Evolutionary conservation across 2,888 invertebrate species (phyloP).

Genomic region (Drosophila kuntzei): DNA sequence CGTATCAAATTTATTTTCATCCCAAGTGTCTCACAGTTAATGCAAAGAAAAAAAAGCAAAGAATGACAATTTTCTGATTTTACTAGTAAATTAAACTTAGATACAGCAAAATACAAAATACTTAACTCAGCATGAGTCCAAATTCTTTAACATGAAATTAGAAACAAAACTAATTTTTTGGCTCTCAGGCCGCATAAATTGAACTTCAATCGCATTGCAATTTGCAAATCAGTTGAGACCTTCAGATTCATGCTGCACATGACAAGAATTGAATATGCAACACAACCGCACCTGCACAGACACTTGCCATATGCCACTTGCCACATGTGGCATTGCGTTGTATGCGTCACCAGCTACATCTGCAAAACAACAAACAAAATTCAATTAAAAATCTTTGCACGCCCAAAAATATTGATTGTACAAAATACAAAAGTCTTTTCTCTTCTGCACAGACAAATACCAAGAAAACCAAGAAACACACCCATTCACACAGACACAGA

Average conservation of each 20-base stretch:
- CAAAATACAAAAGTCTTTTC: conserved; percentile 44
- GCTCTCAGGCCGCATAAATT: conserved; percentile 1
- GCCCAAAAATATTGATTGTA: conserved; percentile 62
- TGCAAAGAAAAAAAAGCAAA: conserved; percentile 1
- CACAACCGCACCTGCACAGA: conserved; percentile 7
- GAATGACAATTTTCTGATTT: neutral
- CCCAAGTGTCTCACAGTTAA: conserved; percentile 40
- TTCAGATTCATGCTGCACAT: conserved; percentile 23
- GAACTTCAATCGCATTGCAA: conserved; percentile 10
- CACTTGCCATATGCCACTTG: conserved; percentile 15
- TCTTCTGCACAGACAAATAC: conserved; percentile 40
- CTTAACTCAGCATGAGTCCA: neutral
- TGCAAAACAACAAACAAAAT: conserved; percentile 47
- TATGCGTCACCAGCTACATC: conserved; percentile 42
- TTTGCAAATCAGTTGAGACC: conserved; percentile 13
- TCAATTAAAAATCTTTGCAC: conserved; percentile 78
- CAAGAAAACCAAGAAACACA: conserved; percentile 19
- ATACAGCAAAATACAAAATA: neutral
- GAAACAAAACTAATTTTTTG: neutral
- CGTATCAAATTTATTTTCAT: conserved; percentile 68
- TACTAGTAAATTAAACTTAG: neutral
- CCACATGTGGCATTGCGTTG: conserved; percentile 41
- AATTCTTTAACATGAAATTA: neutral
- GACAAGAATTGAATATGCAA: conserved; percentile 29
- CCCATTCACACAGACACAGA: neutral